phyloP scores from a whole-genome alignment of 2,888 invertebrate species.

The Marasmarcha lunaedactyla region DNA sequence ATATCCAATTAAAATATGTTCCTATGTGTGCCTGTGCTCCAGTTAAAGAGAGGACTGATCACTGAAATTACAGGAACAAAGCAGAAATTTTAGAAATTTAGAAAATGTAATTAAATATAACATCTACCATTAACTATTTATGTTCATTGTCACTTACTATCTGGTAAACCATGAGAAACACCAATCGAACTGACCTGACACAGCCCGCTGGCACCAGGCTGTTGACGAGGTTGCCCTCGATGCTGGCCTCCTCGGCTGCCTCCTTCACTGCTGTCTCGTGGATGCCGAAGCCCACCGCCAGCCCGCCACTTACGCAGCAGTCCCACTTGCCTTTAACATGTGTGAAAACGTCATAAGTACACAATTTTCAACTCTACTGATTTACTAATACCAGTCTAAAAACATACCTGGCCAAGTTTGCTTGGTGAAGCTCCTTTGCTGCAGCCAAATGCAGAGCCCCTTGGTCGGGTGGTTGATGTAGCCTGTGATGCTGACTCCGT shows the following conservation, averaged over 20 bases:
- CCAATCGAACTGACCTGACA: conserved; percentile 86
- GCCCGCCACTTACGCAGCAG: conserved; percentile 94
- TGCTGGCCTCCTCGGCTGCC: conserved; percentile 93
- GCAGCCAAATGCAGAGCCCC: conserved; percentile 92
- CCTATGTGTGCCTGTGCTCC: too few species aligned
- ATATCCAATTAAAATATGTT: too few species aligned
- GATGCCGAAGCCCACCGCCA: conserved; percentile 89
- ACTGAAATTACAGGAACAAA: too few species aligned
- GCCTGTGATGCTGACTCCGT: conserved; percentile 95
- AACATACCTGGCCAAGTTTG: conserved; percentile 90
- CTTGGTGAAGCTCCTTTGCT: conserved; percentile 90
- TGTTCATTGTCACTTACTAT: too few species aligned
- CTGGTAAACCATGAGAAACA: too few species aligned
- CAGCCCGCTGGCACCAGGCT: conserved; percentile 83
- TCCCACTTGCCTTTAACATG: conserved; percentile 84
- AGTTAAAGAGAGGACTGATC: too few species aligned
- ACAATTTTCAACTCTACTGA: conserved; percentile 1
- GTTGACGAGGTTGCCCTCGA: conserved; percentile 82
- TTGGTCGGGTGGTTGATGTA: conserved; percentile 87
- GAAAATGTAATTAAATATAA: too few species aligned
- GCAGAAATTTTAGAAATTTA: too few species aligned
- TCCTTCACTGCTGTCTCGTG: conserved; percentile 93
- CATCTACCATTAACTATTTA: too few species aligned
- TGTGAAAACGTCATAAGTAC: too few species aligned
- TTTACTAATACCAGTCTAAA: neutral